Conservation (phyloP, 2,113 vertebrate genomes). For the Eleginops maclovinus region DNA sequence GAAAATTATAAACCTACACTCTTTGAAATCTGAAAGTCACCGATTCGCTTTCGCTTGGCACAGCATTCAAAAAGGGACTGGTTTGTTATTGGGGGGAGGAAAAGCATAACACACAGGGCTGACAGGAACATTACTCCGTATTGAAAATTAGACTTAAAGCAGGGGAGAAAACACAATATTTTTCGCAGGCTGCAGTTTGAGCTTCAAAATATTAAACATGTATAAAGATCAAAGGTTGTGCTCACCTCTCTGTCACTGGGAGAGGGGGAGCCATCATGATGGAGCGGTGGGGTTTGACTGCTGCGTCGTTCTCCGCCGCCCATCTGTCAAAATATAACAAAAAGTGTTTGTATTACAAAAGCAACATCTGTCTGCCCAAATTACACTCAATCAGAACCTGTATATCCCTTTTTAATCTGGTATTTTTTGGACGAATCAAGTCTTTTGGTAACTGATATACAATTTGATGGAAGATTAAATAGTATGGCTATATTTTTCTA, state of each 20-base stretch:
- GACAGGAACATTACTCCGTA: slow-evolving; percentile 16
- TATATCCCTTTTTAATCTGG: neutral
- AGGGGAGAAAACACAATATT: slow-evolving; percentile 12
- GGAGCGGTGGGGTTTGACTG: slow-evolving; percentile 78
- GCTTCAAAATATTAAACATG: slow-evolving; percentile 21
- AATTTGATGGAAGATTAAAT: neutral
- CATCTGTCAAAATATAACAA: slow-evolving; percentile 55
- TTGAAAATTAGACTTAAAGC: slow-evolving; percentile 31
- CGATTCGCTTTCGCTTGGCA: slow-evolving; percentile 14
- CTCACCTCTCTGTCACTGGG: slow-evolving; percentile 91
- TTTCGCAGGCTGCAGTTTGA: slow-evolving; percentile 38
- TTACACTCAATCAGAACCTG: neutral
- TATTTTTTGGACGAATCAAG: neutral
- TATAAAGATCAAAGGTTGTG: neutral
- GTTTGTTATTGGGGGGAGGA: slow-evolving; percentile 41
- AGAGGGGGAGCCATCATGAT: slow-evolving; percentile 81
- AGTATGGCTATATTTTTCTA: neutral
- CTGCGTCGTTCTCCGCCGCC: slow-evolving; percentile 73
- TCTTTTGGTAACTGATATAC: neutral
- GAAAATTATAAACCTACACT: neutral
- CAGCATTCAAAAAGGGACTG: slow-evolving; percentile 24
- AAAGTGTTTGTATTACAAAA: neutral
- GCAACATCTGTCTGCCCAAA: neutral
- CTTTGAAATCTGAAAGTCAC: slow-evolving; percentile 24
- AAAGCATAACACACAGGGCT: slow-evolving; percentile 28